Evolutionary conservation across 2,113 vertebrate genomes (phyloP), one percentile per base, ranked within the genome.

Genomic region (Donacobius atricapilla): DNA sequence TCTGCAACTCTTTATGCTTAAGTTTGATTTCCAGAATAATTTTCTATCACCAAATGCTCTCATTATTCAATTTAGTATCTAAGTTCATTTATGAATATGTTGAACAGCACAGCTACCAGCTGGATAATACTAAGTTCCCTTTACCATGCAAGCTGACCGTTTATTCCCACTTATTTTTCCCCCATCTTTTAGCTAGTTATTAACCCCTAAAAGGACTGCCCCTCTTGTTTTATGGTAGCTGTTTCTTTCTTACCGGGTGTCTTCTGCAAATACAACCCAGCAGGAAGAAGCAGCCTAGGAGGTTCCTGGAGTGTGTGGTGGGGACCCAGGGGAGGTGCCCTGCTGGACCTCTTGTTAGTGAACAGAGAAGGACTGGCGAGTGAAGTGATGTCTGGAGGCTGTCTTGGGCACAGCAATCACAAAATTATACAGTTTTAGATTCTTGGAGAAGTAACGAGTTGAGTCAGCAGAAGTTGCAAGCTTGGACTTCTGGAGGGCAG

Each of bases 51-150:
- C 94, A 94, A 92, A 93, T 96, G 95, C 94, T 96, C 80, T 93
- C 83, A 84, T 95, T 93, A 96, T 81, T 97, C 94, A 89, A 66
- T 88, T 88, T 92, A 97, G 96, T 96, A 96, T 78, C 86, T 71
- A 83, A 92, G 83, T 91, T 97, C 72, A 81, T 84, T 93, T 95
- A 78, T 78, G 63, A 93, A 83, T 96, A 94, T 95, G 80, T 87
- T 94, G 83, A 95, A 81, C 86, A 93, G 93, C 64, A 78, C 54
- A 90, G 93, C 82, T 75, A 92, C 91, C 91, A 97, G 93, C 89
- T 97, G 89, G 93, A 87, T 97, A 56, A 50, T 77, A 85, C 58
- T 27, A 70, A 90, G 27, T 91, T 95, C 17, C 44, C 20, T 70
- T 78, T 90, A 87, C 61, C 75, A 77, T 72, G 71, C 88, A 94